Percentiles rank a stretch among this genome's conserved stretches.
phyloP scores from a whole-genome alignment of 2,888 invertebrate genomes.

The Monoplex corrugatus region DNA sequence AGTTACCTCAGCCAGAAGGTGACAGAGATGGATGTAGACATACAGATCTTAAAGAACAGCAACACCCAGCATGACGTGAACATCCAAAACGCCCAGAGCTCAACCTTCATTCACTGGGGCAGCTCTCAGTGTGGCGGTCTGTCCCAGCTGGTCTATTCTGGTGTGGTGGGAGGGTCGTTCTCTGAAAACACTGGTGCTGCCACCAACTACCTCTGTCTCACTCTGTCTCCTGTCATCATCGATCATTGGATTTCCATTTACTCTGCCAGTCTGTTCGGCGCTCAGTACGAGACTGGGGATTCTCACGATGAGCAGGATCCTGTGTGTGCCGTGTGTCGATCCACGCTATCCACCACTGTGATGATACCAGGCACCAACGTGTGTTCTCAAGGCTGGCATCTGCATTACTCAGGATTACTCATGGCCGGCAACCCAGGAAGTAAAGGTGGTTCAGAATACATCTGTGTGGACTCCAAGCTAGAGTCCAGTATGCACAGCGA shows the following conservation, averaged over 20 bases:
- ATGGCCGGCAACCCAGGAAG: constrained; percentile 29
- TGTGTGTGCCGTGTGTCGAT: constrained; percentile 44
- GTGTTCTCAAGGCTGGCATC: constrained; percentile 30
- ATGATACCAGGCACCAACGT: constrained; percentile 43
- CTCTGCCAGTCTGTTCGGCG: constrained; percentile 16
- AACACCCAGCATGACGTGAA: too few species aligned
- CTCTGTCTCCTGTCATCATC: background rate
- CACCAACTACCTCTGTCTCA: constrained; percentile 39
- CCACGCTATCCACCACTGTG: constrained; percentile 29
- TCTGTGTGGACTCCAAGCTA: constrained; percentile 41
- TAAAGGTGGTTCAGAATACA: constrained; percentile 17
- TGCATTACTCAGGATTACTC: constrained; percentile 35
- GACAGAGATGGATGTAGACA: background rate
- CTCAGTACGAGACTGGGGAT: constrained; percentile 27
- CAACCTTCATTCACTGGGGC: constrained; percentile 44
- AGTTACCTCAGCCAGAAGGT: background rate
- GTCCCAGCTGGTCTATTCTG: constrained; percentile 32
- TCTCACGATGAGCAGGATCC: constrained; percentile 35
- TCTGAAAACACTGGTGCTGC: constrained; percentile 11
- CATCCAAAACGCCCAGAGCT: constrained; percentile 28
- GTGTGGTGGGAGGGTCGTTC: constrained; percentile 30
- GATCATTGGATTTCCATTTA: background rate
- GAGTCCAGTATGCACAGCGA: background rate
- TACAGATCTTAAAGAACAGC: constrained; percentile 32
- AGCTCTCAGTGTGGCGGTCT: constrained; percentile 20